Conservation (phyloP, 64 coral and sea anemone genomes). For the Cladopsammia gracilis region DNA sequence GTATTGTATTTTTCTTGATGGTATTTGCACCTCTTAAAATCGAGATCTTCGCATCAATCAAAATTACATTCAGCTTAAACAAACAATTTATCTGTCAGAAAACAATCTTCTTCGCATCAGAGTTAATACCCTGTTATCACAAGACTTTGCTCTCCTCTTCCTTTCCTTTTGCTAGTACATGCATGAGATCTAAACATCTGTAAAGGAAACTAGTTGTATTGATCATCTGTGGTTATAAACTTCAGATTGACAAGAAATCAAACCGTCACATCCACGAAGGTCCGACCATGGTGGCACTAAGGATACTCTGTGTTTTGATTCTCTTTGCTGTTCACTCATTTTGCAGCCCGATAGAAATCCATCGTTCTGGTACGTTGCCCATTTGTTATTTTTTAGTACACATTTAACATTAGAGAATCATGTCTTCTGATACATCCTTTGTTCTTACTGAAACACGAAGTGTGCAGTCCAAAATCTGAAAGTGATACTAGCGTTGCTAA, state of each 20-base stretch:
- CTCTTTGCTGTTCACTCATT: background rate
- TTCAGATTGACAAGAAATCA: background rate
- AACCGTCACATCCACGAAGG: background rate
- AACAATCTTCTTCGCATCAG: slow-evolving; percentile 8
- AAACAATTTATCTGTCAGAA: slow-evolving; percentile 38
- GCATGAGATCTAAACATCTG: slow-evolving; percentile 11
- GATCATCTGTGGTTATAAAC: background rate
- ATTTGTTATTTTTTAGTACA: background rate
- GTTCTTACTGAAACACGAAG: too few species aligned
- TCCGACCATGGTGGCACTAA: background rate
- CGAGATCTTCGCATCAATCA: background rate
- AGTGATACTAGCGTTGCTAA: too few species aligned
- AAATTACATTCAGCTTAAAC: slow-evolving; percentile 26
- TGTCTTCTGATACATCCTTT: too few species aligned
- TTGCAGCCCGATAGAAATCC: background rate
- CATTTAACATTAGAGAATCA: too few species aligned
- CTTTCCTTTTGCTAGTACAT: background rate
- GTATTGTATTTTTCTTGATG: background rate
- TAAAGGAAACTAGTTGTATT: background rate
- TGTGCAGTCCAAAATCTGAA: too few species aligned
- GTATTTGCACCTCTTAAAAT: slow-evolving; percentile 23
- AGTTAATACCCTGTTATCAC: slow-evolving; percentile 3
- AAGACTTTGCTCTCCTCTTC: background rate
- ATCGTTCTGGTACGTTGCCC: background rate
- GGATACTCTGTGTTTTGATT: background rate